Base-by-base conservation (phyloP, 2,888 invertebrate species). In the Cabera pusaria region DNA sequence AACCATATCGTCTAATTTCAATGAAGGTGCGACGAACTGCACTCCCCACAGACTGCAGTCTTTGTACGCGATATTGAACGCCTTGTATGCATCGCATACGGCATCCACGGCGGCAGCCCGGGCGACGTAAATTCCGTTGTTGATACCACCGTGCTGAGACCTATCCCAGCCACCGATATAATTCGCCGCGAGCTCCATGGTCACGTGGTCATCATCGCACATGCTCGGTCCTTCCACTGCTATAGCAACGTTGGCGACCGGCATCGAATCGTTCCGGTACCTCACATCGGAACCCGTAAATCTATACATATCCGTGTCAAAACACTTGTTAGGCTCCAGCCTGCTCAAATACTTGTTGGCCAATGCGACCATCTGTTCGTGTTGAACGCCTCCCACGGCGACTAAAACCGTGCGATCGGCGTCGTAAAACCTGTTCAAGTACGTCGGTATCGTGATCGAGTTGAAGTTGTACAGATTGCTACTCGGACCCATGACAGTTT, bases 41-140 rank as follows among this genome's bases (percentile, higher is more conserved):
- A 96, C 91, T 5, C 98, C 98, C 97, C 98, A 98, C 1, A 99
- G 90, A 6, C 98, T 98, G 6, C 98, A 98, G 70, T 99, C 99
- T 71, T 97, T 97, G 86, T 99, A 99, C 74, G 96, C 96, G 1
- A 98, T 97, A 78, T 98, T 97, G 83, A 99, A 98, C 8, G 97
- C 93, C 80, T 97, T 96, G 88, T 96, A 98, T 45, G 96, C 95
- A 71, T 98, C 97, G 61, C 96, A 95, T 2, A 96, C 81, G 22
- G 92, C 85, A 18, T 87, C 88, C 32, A 91, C 89, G 4, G 94
- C 93, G 14, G 93, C 92, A 0, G 90, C 90, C 43, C 92, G 91
- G 0, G 97, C 98, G 51, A 98, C 83, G 18, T 84, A 90, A n/a
- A 94, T 94, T 1, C 96, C 94, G 55, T 96, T 94, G 64, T 94